Conservation (phyloP, 2,797 vertebrate genomes). For the Pteronotus mesoamericanus region DNA sequence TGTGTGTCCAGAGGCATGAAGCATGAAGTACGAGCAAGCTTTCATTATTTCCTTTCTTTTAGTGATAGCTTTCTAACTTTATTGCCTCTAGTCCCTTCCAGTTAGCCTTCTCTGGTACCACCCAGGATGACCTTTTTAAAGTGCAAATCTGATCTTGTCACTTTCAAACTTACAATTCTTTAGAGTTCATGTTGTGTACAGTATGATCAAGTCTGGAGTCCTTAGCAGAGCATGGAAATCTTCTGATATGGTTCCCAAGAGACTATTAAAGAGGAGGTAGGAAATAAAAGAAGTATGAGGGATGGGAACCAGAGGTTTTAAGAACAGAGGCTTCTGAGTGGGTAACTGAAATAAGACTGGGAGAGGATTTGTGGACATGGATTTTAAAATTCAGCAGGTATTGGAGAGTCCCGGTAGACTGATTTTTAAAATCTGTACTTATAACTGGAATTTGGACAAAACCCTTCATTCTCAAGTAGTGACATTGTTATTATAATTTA, state of each 20-base stretch:
- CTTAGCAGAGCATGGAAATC: neutral
- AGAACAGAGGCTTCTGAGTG: neutral
- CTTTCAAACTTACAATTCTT: neutral
- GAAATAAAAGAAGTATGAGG: neutral
- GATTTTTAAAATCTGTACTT: neutral
- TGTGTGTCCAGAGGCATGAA: neutral
- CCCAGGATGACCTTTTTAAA: neutral
- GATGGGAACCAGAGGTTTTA: neutral
- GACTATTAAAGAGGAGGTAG: neutral
- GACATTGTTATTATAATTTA: neutral
- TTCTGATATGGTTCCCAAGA: neutral
- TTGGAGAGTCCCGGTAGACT: neutral
- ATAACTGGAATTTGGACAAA: neutral
- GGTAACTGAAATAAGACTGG: neutral
- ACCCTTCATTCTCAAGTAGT: neutral
- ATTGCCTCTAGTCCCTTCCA: neutral
- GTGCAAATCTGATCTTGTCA: neutral
- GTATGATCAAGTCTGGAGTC: neutral
- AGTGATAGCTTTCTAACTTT: neutral
- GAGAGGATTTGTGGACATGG: neutral
- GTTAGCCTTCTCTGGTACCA: neutral
- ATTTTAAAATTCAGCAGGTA: constrained; percentile 1
- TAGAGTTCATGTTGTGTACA: neutral
- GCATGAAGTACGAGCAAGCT: neutral
- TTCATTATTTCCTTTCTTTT: neutral